phyloP scores from a whole-genome alignment of 2,113 vertebrate species.

The Aegithalos caudatus region DNA sequence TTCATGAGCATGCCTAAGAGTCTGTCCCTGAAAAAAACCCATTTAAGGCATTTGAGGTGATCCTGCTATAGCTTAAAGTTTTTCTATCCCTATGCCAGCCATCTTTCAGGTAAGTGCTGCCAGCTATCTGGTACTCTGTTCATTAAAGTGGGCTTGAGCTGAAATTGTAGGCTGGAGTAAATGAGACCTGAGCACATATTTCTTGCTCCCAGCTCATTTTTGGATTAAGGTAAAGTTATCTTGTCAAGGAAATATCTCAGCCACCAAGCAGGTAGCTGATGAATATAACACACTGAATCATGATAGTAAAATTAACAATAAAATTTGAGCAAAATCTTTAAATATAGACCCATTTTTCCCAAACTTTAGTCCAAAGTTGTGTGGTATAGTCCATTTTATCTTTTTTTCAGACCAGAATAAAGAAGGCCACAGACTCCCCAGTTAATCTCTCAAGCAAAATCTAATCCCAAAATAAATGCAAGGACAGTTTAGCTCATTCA shows the following conservation, averaged over 20 bases:
- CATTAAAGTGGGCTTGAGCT: background rate
- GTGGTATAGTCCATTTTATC: background rate
- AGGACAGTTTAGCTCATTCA: background rate
- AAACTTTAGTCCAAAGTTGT: background rate
- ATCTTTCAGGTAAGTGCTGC: background rate
- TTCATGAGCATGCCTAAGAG: background rate
- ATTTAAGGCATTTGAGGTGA: background rate
- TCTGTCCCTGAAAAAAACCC: background rate
- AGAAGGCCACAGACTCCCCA: background rate
- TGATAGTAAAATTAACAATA: background rate
- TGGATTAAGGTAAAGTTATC: background rate
- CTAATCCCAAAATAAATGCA: background rate
- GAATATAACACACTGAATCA: background rate
- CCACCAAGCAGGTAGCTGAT: background rate
- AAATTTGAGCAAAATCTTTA: background rate
- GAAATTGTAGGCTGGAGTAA: background rate
- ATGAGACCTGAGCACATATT: background rate
- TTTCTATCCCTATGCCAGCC: background rate
- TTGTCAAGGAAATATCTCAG: background rate
- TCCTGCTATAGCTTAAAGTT: background rate
- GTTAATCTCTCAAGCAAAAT: background rate
- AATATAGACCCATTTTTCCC: background rate
- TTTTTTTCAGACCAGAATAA: background rate
- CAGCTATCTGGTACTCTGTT: background rate
- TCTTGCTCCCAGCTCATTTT: background rate